Evolutionary conservation across 2,113 vertebrate genomes (phyloP), one percentile per base, ranked within the genome.

Genomic region (Hymenochirus boettgeri): DNA sequence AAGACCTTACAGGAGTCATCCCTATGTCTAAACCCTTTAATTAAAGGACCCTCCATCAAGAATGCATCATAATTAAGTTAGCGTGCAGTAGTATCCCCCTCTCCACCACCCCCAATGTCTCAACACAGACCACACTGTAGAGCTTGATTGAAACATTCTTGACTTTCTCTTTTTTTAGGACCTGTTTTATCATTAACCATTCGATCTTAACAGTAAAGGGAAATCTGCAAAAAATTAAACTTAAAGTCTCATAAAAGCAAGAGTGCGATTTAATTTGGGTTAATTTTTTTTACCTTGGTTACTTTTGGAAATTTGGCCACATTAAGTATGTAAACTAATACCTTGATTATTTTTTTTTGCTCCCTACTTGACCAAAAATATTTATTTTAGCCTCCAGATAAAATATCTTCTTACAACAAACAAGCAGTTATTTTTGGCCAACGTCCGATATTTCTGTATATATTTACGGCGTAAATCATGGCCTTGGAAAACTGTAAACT

Each of bases 61-160:
- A 82, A 82, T 74, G 79, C 7, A 2, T 62, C 69, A 54, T 76
- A 77, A 81, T 77, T 61, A 72, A 65, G 75, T 78, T 70, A 66
- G 31, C 1, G 31, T 69, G 57, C 51, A 72, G 64, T 9, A 17
- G 3, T 19, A 61, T n/a, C n/a, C n/a, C n/a, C n/a, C n/a, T n/a
- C n/a, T n/a, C n/a, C n/a, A n/a, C n/a, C 48, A 70, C 67, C 71
- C 25, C 37, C 62, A 71, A 9, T 69, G 70, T 64, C 72, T n/a
- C n/a, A n/a, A n/a, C 70, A 17, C 66, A 52, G 67, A 45, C 17
- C 70, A 69, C 73, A 61, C 71, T 73, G 0, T 24, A 5, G 48
- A 73, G 62, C 56, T 59, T 50, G 63, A 62, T 26, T 24, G 73
- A 75, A 65, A 76, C 55, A 63, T 66, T 17, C 69, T 71, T 60